These are phyloP conservation scores for Deilephila elpenor DNA, from an alignment of 2,888 invertebrate genomes.

Conservation along the genomic window DNA sequence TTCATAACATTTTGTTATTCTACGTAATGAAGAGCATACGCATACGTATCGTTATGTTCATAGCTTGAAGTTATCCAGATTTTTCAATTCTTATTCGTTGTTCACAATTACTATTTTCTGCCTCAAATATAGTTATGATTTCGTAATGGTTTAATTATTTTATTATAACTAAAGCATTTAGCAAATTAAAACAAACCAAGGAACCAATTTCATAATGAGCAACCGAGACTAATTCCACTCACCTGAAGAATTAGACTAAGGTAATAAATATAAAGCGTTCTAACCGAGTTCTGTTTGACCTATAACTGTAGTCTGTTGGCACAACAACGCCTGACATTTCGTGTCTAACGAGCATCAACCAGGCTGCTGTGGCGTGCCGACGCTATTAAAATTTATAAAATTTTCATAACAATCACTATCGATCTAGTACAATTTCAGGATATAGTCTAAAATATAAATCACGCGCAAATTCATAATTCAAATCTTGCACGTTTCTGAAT, in stretches of 20 bases:
- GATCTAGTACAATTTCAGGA: background rate
- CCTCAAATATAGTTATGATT: no score
- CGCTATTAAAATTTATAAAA: constrained; percentile 4
- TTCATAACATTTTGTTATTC: background rate
- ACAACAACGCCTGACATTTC: constrained; percentile 16
- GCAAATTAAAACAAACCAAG: background rate
- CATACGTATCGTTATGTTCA: no score
- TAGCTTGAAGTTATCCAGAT: no score
- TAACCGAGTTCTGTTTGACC: constrained; percentile 2
- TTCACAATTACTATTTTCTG: no score
- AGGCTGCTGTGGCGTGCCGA: background rate
- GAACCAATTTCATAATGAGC: constrained; percentile 1
- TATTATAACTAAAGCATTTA: background rate
- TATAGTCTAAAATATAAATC: background rate
- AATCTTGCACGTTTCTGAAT: no score
- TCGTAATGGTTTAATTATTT: background rate
- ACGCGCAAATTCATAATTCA: no score
- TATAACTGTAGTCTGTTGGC: constrained; percentile 9
- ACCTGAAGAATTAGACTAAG: background rate
- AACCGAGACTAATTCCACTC: background rate
- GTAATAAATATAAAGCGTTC: constrained; percentile 12
- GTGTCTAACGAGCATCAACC: constrained; percentile 1
- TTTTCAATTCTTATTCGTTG: no score
- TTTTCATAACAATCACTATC: constrained; percentile 18
- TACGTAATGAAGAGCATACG: no score